Evolutionary conservation across 1,140 invertebrate species (phyloP).

Genomic region (Bombus fervidus): DNA sequence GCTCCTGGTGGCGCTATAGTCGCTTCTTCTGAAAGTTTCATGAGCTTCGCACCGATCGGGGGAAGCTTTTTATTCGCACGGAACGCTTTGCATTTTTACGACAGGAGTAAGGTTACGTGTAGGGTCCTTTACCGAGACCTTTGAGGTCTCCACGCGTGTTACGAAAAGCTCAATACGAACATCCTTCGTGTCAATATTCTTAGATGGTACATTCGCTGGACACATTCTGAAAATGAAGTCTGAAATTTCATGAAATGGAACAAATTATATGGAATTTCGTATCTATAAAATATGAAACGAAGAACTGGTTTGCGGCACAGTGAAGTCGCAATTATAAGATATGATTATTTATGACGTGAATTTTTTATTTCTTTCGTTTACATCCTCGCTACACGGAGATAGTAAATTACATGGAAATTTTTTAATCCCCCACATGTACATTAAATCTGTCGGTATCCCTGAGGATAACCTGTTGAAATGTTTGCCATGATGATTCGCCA

Average conservation of each 20-base stretch:
- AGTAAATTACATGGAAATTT: not conserved
- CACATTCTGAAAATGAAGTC: conserved; percentile 31
- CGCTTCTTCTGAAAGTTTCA: conserved; percentile 70
- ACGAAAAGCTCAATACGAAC: conserved; percentile 29
- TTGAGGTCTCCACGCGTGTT: conserved; percentile 56
- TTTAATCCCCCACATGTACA: not conserved
- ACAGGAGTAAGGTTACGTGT: conserved; percentile 64
- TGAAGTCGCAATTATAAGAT: not conserved
- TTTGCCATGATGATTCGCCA: not conserved
- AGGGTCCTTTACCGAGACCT: conserved; percentile 58
- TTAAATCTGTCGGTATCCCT: not conserved
- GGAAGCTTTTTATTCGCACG: conserved; percentile 69
- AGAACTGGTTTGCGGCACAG: not conserved
- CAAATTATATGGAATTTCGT: not conserved
- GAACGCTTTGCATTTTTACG: conserved; percentile 72
- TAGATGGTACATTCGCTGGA: conserved; percentile 26
- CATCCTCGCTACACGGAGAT: not conserved
- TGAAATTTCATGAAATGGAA: not conserved
- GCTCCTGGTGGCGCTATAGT: conserved; percentile 43
- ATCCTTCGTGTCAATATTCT: conserved; percentile 44
- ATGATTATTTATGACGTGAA: not conserved
- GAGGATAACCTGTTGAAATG: not conserved
- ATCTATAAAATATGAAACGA: not conserved
- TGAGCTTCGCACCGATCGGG: conserved; percentile 69
- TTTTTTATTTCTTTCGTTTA: not conserved